Evolutionary conservation across 2,888 invertebrate genomes (phyloP).

Genomic region (Bugulina stolonifera): DNA sequence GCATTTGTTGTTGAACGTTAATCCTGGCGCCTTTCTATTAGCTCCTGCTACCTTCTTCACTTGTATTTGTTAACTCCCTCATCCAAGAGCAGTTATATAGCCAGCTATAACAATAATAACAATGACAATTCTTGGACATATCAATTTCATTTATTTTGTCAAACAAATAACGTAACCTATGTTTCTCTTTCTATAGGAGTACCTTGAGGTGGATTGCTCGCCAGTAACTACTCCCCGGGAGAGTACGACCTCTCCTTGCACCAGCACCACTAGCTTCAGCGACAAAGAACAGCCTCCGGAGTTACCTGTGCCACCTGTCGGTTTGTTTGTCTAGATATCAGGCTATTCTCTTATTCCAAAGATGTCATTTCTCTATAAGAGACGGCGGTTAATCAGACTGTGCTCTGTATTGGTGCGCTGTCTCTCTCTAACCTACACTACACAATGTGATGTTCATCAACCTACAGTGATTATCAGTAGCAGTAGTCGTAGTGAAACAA

Average conservation of each 20-base stretch:
- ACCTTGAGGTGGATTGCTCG: conserved; percentile 78
- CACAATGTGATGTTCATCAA: no score
- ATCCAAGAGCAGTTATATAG: not conserved
- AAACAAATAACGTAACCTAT: no score
- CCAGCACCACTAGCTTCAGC: conserved; percentile 1
- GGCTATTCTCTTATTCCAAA: not conserved
- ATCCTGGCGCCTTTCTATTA: conserved; percentile 1
- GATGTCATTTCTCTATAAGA: not conserved
- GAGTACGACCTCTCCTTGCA: conserved; percentile 1
- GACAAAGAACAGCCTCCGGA: not conserved
- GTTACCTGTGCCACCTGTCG: not conserved
- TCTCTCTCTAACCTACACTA: no score
- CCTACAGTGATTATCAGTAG: no score
- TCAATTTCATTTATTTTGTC: no score
- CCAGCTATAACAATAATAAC: no score
- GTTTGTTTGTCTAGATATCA: not conserved
- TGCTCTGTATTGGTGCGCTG: no score
- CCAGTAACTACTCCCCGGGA: conserved; percentile 34
- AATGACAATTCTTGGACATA: no score
- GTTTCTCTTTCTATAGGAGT: conserved; percentile 66
- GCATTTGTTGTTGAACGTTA: not conserved
- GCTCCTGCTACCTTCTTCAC: not conserved
- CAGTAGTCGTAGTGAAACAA: no score
- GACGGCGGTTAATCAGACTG: no score
- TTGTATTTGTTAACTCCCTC: not conserved